These are phyloP conservation scores for Caenorhabditis drosophilae DNA, from an alignment of 2,888 invertebrate genomes.

Conservation along the genomic window DNA sequence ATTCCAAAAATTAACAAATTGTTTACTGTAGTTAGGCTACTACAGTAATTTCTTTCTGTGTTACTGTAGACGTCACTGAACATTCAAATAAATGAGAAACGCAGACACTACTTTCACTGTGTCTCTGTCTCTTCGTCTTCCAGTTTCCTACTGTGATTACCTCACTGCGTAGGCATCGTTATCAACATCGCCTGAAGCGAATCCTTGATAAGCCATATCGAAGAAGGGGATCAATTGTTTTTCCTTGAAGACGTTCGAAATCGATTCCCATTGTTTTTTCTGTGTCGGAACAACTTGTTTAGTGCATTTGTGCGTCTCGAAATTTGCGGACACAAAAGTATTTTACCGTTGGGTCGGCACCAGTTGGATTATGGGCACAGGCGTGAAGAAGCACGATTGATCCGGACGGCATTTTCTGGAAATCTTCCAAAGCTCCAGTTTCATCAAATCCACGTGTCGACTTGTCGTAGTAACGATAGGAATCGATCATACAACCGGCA, in stretches of 20 bases:
- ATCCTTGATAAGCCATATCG: slow-evolving; percentile 75
- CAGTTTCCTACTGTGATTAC: too few relatives aligned
- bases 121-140: too few relatives aligned
- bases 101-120: too few relatives aligned
- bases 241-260: too few relatives aligned
- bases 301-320: too few relatives aligned
- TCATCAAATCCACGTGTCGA: slow-evolving; percentile 92
- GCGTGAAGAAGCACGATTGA: slow-evolving; percentile 90
- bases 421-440: slow-evolving; percentile 79
- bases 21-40: too few relatives aligned
- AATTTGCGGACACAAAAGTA: neutral
- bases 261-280: slow-evolving; percentile 84
- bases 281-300: too few relatives aligned
- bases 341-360: slow-evolving; percentile 70
- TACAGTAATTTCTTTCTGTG: too few relatives aligned
- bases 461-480: slow-evolving; percentile 91
- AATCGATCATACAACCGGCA: slow-evolving; percentile 82
- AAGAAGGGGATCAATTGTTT: slow-evolving; percentile 63
- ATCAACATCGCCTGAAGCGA: slow-evolving; percentile 91
- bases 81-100: too few relatives aligned
- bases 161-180: slow-evolving; percentile 88
- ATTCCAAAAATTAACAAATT: too few relatives aligned
- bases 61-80: too few relatives aligned
- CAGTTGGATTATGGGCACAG: slow-evolving; percentile 98
- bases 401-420: slow-evolving; percentile 68